Evolutionary conservation across 2,797 vertebrate species (phyloP), one percentile per base, ranked within the genome.

Genomic region (Crenuchus spilurus): DNA sequence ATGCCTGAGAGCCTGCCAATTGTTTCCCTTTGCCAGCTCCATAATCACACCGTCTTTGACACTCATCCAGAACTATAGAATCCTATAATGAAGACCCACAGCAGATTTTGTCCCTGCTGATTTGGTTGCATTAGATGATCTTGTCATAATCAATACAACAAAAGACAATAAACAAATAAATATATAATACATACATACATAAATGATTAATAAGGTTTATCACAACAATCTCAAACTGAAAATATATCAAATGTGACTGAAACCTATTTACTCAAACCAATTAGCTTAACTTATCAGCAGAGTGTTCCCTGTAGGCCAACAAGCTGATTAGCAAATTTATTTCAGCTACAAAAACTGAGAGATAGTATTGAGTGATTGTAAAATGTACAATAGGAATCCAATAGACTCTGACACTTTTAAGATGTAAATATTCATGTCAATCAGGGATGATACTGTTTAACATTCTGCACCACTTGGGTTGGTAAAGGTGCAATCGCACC

Each of bases 191-290:
- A 24, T 0, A 46, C 9, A 41, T 41, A 60, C 22, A 24, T 0
- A 5, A 61, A 24, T 28, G 16, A 41, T 31, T 62, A 51, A 71
- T 14, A 60, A 44, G 44, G 35, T 31, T 68, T 22, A 55, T 70
- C 70, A 37, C 39, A n/a, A 37, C 28, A 69, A 55, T 62, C 49
- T 54, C 11, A 41, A 16, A 44, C 46, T 39, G 39, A 39, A 51
- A 35, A 75, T 54, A 31, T 9, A 80, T 55, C 65, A 39, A 66
- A 72, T 44, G 24, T 35, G 46, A 75, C 44, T 22, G 42, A 67
- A 68, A 78, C 51, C 67, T 69, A 78, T 75, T 83, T 60, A 80
- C 52, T 68, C 55, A 49, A 72, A 71, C 52, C 78, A 80, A 80
- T 79, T 71, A 80, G 54, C 64, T 76, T 57, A 69, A 70, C 51